Base-by-base conservation (phyloP, 1,140 invertebrate species). In the Trichonephila clavata region DNA sequence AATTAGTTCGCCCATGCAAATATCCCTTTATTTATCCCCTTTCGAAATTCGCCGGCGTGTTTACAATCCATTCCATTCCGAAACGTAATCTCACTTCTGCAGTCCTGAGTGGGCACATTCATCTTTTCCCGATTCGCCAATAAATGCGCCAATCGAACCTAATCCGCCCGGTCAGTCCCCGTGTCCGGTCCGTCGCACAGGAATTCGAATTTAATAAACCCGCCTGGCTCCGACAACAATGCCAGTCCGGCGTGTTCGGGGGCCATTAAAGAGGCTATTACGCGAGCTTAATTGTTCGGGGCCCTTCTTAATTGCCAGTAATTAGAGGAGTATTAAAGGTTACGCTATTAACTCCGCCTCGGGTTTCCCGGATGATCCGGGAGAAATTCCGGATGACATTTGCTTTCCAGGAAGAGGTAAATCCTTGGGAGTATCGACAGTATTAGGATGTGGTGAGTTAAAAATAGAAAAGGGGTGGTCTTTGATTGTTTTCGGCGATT, bases 311-410 rank as follows among this genome's bases (percentile, higher is more conserved):
- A 83, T 83, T 43, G 80, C 80, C 13, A 83, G 80, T 83, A 57
- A 83, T 83, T 83, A 83, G 80, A 83, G 80, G n/a, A 16, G 80
- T 39, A 83, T 83, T 83, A 83, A 43, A 83, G 39, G 50, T 43
- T 21, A 14, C 20, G 32, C 80, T 83, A 83, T 83, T 83, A 57
- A 83, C 80, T 57, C 50, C 68, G 43, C 18, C 80, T 43, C 32
- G 39, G 43, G 43, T 20, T 57, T n/a, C 43, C 43, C 50, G 6
- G 80, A 63, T 63, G 21, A 20, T 16, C 43, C 43, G 39, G 20
- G 39, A 83, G 24, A 32, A 32, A 16, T 71, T 71, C 68, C 68
- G 68, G 27, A 16, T 32, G 68, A 71, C 68, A 27, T 27, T 71
- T 14, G 68, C 68, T 71, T 27, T 71, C 27, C 68, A 2, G 68